Percentiles rank a stretch among this genome's conserved stretches.
Conservation (phyloP, 1,140 invertebrate species). For the Venturia canescens region DNA sequence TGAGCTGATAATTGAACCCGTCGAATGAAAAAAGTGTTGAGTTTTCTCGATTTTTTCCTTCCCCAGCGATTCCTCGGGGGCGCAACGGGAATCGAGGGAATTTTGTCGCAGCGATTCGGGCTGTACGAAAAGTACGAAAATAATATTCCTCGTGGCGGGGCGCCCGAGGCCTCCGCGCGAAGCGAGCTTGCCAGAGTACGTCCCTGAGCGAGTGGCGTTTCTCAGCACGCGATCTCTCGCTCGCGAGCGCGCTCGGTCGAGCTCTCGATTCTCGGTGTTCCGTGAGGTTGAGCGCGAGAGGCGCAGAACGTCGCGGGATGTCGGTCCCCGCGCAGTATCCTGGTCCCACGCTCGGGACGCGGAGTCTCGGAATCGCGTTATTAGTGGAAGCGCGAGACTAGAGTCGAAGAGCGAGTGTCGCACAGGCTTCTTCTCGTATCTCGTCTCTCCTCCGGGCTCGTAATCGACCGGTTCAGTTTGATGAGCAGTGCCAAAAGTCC, state of each 20-base stretch:
- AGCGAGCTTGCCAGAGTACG: conserved; percentile 23
- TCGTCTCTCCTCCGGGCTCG: too few species aligned
- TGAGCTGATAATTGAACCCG: too few species aligned
- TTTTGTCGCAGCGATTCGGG: too few species aligned
- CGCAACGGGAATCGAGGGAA: too few species aligned
- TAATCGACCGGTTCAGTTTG: neutral
- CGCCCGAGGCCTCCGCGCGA: too few species aligned
- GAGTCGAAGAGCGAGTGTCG: too few species aligned
- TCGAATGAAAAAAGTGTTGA: too few species aligned
- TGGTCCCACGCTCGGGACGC: conserved; percentile 43
- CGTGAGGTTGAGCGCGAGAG: conserved; percentile 39
- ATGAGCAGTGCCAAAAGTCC: neutral
- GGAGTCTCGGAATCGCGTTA: neutral
- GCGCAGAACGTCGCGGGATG: conserved; percentile 66
- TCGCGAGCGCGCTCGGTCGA: conserved; percentile 1
- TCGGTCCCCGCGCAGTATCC: conserved; percentile 58
- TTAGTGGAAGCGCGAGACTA: neutral
- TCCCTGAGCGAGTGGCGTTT: conserved; percentile 51
- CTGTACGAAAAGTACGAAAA: neutral
- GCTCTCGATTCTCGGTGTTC: conserved; percentile 50
- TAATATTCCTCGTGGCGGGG: neutral
- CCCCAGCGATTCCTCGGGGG: too few species aligned
- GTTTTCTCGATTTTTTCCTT: too few species aligned
- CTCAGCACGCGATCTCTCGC: conserved; percentile 38
- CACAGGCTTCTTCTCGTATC: too few species aligned